Percentiles rank a stretch among this genome's conserved stretches.
Evolutionary conservation across 2,888 invertebrate species (phyloP).

Genomic region (Rhynchonema sp.): DNA sequence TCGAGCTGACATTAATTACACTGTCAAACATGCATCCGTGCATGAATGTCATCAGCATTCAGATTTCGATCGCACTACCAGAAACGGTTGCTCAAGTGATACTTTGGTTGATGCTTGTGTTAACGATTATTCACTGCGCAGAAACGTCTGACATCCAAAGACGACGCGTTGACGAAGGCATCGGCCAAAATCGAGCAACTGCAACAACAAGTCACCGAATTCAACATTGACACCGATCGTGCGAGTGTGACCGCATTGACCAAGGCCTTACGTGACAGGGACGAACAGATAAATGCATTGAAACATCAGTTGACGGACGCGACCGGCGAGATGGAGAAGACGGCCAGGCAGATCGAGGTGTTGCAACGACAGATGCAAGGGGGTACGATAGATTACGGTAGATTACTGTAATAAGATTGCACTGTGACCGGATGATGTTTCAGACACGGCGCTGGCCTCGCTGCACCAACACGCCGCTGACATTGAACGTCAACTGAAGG

Average conservation of each 20-base stretch:
- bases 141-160: not conserved
- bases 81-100: no score
- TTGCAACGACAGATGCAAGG: not conserved
- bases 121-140: no score
- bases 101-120: no score
- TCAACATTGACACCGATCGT: not conserved
- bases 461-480: not conserved
- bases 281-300: not conserved
- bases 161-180: not conserved
- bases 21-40: no score
- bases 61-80: no score
- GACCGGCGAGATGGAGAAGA: not conserved
- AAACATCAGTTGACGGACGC: not conserved
- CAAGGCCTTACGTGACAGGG: not conserved
- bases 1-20: no score
- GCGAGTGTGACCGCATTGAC: not conserved
- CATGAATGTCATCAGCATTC: no score
- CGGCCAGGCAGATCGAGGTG: not conserved
- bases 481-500: no score
- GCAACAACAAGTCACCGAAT: not conserved
- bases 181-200: not conserved
- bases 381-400: not conserved
- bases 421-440: no score
- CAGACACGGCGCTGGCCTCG: not conserved
- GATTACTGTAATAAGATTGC: no score